Base-by-base conservation (phyloP, 2,113 vertebrate genomes). In the Siniperca knerii region DNA sequence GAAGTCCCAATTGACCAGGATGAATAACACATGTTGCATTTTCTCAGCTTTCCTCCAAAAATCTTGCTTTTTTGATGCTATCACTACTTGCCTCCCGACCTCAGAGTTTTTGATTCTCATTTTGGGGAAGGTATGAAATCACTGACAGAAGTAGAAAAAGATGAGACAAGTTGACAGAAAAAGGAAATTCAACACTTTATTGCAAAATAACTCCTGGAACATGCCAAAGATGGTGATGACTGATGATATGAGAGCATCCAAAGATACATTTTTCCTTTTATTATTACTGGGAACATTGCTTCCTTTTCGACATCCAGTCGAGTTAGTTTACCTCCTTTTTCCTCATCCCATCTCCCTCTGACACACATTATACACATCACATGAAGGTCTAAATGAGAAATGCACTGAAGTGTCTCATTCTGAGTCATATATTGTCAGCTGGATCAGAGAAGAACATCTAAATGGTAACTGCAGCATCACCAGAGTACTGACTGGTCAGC, bases 371-470 rank as follows among this genome's bases (percentile, higher is more conserved):
- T 42, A 46, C 57, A 71, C 29, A 71, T 70, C 44, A 61, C 52
- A 74, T 64, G 11, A 71, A 48, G 37, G 68, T 77, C 23, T 54
- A 46, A 67, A 70, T 57, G n/a, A 79, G 70, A 73, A 86, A 79
- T 23, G 2, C 52, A 74, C 48, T 55, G 40, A n/a, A 52, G 67
- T 29, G 35, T 74, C 12, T 79, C 20, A 60, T 55, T 78, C 50
- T 74, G 77, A 84, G 44, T 81, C 81, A 73, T 67, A 18, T 52
- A 29, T 25, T 70, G 58, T 66, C 54, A 8, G 13, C 42, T 20
- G 4, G 1, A 83, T 55, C 52, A 68, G 12, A 42, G n/a, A 73
- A 10, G 23, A 65, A 60, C 40, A 46, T 75, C 57, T 76, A 21
- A 77, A 81, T 68, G 54, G 37, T n/a, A 40, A 68, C 37, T 67